Percentiles rank a stretch among this genome's conserved stretches.
These are phyloP conservation scores for Labia minor DNA, from an alignment of 2,888 invertebrate species.

Conservation along the genomic window DNA sequence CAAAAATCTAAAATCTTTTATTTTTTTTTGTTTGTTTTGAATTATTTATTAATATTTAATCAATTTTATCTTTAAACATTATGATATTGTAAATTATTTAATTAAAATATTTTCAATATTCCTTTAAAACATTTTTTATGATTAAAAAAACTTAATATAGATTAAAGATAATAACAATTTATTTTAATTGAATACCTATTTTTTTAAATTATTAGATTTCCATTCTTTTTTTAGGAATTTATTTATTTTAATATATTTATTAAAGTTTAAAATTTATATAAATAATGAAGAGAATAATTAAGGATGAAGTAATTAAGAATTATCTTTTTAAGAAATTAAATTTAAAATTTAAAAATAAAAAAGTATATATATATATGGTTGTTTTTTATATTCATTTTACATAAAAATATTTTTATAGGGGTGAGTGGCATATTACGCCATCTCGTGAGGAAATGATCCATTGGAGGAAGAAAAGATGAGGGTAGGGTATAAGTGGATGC, in stretches of 20 bases:
- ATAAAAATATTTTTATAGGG: not conserved
- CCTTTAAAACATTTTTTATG: too few relatives aligned
- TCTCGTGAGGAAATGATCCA: not conserved
- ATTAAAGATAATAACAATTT: not conserved
- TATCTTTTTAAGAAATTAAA: not conserved
- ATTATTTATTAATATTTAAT: too few relatives aligned
- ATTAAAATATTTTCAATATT: too few relatives aligned
- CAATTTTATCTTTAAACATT: too few relatives aligned
- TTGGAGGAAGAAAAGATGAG: too few relatives aligned
- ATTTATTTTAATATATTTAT: not conserved
- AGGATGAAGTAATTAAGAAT: not conserved
- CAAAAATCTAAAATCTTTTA: too few relatives aligned
- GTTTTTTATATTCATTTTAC: too few relatives aligned
- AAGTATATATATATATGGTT: not conserved
- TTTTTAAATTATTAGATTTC: not conserved
- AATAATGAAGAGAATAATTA: not conserved
- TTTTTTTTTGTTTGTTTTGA: too few relatives aligned
- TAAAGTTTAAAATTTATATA: too few relatives aligned
- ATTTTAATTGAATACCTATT: not conserved
- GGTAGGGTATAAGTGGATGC: too few relatives aligned
- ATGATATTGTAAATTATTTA: too few relatives aligned
- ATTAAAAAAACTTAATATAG: not conserved
- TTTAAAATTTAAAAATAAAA: not conserved
- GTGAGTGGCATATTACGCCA: not conserved
- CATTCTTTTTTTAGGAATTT: not conserved